Percentiles rank a stretch among this genome's conserved stretches.
phyloP scores from a whole-genome alignment of 2,113 vertebrate genomes.

The Menura novaehollandiae region DNA sequence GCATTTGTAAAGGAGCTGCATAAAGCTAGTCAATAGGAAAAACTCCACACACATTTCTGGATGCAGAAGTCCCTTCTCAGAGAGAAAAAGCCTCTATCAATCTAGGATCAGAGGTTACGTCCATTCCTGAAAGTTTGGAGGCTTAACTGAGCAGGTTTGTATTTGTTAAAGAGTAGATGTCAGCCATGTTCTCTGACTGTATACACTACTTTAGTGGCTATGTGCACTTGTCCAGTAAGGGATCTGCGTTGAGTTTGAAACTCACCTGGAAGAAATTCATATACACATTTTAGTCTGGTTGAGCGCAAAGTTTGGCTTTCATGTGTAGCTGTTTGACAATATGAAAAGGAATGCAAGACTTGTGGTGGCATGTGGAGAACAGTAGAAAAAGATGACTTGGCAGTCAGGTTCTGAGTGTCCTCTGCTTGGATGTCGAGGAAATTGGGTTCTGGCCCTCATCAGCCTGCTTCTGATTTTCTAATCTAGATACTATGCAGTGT shows the following conservation, averaged over 20 bases:
- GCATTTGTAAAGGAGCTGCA: background rate
- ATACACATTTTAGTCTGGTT: background rate
- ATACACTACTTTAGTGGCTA: background rate
- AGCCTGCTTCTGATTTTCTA: background rate
- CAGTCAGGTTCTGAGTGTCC: background rate
- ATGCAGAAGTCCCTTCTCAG: background rate
- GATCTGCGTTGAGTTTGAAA: background rate
- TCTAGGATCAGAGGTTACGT: background rate
- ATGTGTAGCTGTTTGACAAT: background rate
- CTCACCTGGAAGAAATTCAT: background rate
- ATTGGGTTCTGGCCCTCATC: background rate
- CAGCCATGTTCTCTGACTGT: accelerated
- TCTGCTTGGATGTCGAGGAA: background rate
- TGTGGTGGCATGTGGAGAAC: background rate
- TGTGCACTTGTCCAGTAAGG: background rate
- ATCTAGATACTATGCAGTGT: background rate
- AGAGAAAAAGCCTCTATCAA: background rate
- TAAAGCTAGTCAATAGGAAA: background rate
- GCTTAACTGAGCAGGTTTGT: background rate
- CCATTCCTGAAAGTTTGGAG: background rate
- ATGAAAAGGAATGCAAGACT: background rate
- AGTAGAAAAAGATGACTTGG: background rate
- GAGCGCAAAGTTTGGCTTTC: background rate
- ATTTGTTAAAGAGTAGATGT: background rate
- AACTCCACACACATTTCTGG: background rate